These are phyloP conservation scores for Blastobasis lacticolella DNA, from an alignment of 2,888 invertebrate species.

Conservation along the genomic window DNA sequence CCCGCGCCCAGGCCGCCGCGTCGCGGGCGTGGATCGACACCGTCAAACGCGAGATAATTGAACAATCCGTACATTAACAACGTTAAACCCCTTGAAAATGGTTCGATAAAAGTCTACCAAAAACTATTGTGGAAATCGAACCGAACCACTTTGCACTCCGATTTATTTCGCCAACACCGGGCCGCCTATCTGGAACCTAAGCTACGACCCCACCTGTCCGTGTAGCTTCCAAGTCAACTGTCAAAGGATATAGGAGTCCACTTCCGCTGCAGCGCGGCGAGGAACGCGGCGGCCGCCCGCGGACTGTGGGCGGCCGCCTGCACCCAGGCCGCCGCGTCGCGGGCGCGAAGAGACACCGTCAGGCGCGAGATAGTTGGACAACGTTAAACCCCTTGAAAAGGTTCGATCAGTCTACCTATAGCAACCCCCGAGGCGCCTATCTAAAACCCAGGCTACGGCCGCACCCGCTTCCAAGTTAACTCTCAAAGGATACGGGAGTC, in stretches of 20 bases:
- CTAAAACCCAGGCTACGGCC: background rate
- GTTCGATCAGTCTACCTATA: background rate
- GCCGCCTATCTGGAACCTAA: too few species aligned
- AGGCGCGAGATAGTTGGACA: slow-evolving; percentile 75
- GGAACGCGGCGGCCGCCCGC: slow-evolving; percentile 80
- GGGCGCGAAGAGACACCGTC: slow-evolving; percentile 83
- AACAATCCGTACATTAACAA: too few species aligned
- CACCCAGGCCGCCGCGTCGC: slow-evolving; percentile 88
- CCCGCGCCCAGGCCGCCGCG: too few species aligned
- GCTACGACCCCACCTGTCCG: background rate
- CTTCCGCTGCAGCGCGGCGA: slow-evolving; percentile 81
- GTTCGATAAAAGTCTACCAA: too few species aligned
- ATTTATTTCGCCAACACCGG: too few species aligned
- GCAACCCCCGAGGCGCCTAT: background rate
- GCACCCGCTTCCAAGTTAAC: background rate
- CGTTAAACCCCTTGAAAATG: too few species aligned
- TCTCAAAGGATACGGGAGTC: background rate
- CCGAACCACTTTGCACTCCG: too few species aligned
- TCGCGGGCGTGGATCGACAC: too few species aligned
- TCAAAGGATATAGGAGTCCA: slow-evolving; percentile 66
- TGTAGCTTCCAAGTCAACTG: background rate
- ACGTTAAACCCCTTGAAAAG: too few species aligned
- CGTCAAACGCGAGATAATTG: too few species aligned
- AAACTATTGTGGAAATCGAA: too few species aligned
- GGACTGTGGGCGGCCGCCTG: slow-evolving; percentile 94